Conservation (phyloP, 2,113 vertebrate species). For the Chaetorhynchus papuensis region DNA sequence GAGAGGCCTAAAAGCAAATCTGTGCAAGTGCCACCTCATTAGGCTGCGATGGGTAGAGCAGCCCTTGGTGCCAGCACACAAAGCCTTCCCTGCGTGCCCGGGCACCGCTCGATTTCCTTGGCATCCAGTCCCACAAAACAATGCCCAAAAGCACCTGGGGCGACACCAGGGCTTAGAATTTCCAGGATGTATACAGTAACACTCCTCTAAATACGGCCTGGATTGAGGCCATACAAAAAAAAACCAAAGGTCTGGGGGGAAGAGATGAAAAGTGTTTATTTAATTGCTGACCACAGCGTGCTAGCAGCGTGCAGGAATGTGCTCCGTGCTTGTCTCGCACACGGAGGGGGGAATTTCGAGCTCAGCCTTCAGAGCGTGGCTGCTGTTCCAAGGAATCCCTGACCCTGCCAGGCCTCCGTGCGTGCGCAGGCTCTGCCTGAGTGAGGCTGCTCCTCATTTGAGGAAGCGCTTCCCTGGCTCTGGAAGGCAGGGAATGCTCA, state of each 20-base stretch:
- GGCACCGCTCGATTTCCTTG: neutral
- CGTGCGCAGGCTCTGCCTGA: neutral
- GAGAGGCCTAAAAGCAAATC: neutral
- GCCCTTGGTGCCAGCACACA: neutral
- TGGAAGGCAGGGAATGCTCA: neutral
- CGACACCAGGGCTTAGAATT: neutral
- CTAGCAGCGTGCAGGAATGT: neutral
- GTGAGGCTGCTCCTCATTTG: accelerated
- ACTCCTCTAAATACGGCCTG: neutral
- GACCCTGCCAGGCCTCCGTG: neutral
- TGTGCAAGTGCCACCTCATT: neutral
- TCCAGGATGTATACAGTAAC: neutral
- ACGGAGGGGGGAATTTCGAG: neutral
- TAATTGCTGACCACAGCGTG: neutral
- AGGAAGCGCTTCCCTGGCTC: neutral
- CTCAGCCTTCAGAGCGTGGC: neutral
- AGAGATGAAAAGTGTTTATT: neutral
- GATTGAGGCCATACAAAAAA: no score
- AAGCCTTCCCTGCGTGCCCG: neutral
- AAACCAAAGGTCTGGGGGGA: neutral
- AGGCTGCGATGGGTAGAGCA: neutral
- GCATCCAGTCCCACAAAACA: neutral
- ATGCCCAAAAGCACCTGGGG: neutral
- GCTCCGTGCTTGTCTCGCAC: neutral
- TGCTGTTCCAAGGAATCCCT: neutral